These are phyloP conservation scores for Pecten maximus DNA, from an alignment of 2,888 invertebrate genomes.

Conservation along the genomic window DNA sequence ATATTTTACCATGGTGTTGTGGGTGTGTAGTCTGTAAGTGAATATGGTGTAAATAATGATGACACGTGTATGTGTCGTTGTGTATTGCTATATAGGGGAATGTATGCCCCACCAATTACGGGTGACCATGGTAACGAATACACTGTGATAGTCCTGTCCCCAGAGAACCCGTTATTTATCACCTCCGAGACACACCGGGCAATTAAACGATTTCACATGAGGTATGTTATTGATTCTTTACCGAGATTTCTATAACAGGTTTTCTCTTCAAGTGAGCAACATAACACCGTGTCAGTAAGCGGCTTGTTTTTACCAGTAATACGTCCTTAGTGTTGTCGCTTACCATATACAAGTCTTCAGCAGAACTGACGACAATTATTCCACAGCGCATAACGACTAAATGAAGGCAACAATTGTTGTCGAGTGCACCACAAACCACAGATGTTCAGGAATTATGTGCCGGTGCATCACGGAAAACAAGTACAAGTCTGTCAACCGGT, in stretches of 20 bases:
- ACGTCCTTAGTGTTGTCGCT: neutral
- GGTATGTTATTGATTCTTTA: conserved; percentile 17
- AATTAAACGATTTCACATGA: conserved; percentile 33
- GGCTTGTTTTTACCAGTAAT: neutral
- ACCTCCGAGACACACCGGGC: conserved; percentile 20
- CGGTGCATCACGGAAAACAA: neutral
- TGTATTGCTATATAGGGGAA: neutral
- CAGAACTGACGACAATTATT: neutral
- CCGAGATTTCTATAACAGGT: conserved; percentile 26
- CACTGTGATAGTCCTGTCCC: neutral
- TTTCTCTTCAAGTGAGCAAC: conserved; percentile 15
- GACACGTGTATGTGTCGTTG: neutral
- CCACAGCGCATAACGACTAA: neutral
- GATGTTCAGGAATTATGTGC: neutral
- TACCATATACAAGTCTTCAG: neutral
- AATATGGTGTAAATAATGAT: neutral
- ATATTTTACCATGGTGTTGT: neutral
- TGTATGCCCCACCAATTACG: neutral
- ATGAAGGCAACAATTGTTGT: neutral
- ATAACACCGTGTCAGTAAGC: neutral
- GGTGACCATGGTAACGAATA: conserved; percentile 8
- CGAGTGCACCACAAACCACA: neutral
- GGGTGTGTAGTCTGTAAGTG: neutral
- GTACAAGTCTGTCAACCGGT: neutral
- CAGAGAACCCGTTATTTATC: neutral